Evolutionary conservation across 1,140 invertebrate genomes (phyloP).

Genomic region (Sitophilus oryzae): DNA sequence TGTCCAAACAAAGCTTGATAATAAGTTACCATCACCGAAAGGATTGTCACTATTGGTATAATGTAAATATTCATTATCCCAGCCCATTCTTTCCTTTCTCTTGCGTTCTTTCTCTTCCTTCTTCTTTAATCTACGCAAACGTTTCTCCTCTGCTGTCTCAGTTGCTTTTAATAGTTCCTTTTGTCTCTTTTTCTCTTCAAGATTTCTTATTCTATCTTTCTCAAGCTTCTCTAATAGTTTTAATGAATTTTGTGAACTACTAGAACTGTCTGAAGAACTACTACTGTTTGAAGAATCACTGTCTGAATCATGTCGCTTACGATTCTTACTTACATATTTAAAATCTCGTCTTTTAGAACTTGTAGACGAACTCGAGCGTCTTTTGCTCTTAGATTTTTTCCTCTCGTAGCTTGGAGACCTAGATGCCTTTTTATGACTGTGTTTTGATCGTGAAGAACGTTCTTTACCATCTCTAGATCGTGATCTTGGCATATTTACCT

Average conservation of each 20-base stretch:
- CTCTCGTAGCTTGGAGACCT: background rate
- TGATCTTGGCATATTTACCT: constrained; percentile 1
- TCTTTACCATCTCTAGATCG: background rate
- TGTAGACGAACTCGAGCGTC: background rate
- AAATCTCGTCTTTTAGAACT: background rate
- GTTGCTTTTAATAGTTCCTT: constrained; percentile 83
- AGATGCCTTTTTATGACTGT: constrained; percentile 4
- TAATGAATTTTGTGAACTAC: constrained; percentile 47
- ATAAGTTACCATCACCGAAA: constrained; percentile 92
- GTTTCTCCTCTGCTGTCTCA: constrained; percentile 94
- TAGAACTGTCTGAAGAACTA: constrained; percentile 1
- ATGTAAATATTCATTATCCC: constrained; percentile 92
- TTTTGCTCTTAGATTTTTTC: background rate
- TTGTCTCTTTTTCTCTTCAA: constrained; percentile 61
- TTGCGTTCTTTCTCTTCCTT: constrained; percentile 89
- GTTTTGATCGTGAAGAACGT: background rate
- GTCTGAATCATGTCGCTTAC: background rate
- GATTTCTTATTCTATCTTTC: constrained; percentile 58
- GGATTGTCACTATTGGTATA: constrained; percentile 99
- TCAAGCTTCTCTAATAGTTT: constrained; percentile 67
- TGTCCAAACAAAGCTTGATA: constrained; percentile 92
- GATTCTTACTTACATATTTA: background rate
- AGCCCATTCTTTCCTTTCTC: constrained; percentile 86
- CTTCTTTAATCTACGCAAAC: constrained; percentile 72
- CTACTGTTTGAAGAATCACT: background rate